Evolutionary conservation across 2,113 vertebrate species (phyloP), one percentile per base, ranked within the genome.

Genomic region (Vulpes ferrilata): DNA sequence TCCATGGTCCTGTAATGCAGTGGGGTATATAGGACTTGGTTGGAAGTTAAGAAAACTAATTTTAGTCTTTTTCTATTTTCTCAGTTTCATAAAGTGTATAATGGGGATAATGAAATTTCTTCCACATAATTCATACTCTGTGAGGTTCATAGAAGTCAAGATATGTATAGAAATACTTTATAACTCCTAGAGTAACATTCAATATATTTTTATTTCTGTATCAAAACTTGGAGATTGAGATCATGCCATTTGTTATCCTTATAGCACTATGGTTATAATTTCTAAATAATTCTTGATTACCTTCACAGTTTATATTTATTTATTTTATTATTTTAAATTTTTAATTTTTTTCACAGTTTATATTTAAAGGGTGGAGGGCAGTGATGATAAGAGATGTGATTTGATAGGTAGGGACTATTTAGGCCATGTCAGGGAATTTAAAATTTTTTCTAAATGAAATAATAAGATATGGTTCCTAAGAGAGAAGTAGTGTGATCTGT

Each of bases 31-130:
- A 65, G 71, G 25, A 88, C 20, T 57, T 80, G 11, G 11, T 30
- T 96, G n/a, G 1, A 22, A 90, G 7, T 69, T 32, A 84, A 8
- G 16, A 85, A 88, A 90, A 76, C 15, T 85, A 71, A 25, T 76
- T 88, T 9, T 91, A 53, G 10, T 57, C 22, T 3, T 82, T 53
- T 85, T 5, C 69, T 73, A 35, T 64, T 80, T 38, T 64, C 13
- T 90, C 57, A 57, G 53, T 88, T 96, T 93, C 79, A 59, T 69
- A 60, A 92, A 53, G 27, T 85, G n/a, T 62, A 86, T 88, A 86
- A 30, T 88, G 65, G 8, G 4, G 25, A 82, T 91, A 92, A 55
- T 91, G 35, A 89, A 71, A 27, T 11, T 13, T 96, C 23, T 69
- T 83, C 51, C 32, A 92, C 7, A 9, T 92, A 30, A 51, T 95